Base-by-base conservation (phyloP, 2,888 invertebrate species). In the Merodon equestris region DNA sequence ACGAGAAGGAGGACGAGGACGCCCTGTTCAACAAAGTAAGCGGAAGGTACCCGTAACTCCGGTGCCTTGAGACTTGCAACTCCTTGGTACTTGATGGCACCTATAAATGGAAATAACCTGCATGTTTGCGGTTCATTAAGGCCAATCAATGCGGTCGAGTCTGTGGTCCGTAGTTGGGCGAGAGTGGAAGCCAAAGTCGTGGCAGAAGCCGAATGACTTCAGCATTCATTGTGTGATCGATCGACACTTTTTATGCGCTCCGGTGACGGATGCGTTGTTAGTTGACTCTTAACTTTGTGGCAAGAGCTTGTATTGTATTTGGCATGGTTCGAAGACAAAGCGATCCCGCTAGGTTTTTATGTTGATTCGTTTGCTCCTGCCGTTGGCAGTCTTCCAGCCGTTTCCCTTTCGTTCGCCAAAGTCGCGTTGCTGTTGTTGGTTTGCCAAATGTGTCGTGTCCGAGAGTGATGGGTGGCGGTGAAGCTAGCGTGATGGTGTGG, bases 91-190 rank as follows among this genome's bases (percentile, higher is more conserved):
- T 48, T 34, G 72, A 57, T 56, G 66, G 63, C 79, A 79, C 74
- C 79, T 79, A 79, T 79, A 79, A 79, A 79, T 79, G 79, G 79
- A 79, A 79, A 79, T 79, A 79, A 74, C 79, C 79, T 79, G 79
- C 79, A 79, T 79, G 79, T 79, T 79, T 79, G 79, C 79, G 79
- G 79, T 79, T 79, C 79, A 79, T 79, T 79, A 79, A 79, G 74
- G 70, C 79, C 79, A 79, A 79, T 79, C 79, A 79, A 79, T 79
- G 79, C 60, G 79, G 68, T 36, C 54, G 51, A 56, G 36, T 27
- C 27, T 27, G 27, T 27, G 27, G 27, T 27, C 40, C 10, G 36
- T 9, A 10, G 36, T 40, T 9, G 12, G 64, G 51, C 45, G 4
- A 17, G 47, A 47, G n/a, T 13, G 14, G n/a, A n/a, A 3, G 3